Base-by-base conservation (phyloP, 2,113 vertebrate genomes). In the Muntiacus reevesi region DNA sequence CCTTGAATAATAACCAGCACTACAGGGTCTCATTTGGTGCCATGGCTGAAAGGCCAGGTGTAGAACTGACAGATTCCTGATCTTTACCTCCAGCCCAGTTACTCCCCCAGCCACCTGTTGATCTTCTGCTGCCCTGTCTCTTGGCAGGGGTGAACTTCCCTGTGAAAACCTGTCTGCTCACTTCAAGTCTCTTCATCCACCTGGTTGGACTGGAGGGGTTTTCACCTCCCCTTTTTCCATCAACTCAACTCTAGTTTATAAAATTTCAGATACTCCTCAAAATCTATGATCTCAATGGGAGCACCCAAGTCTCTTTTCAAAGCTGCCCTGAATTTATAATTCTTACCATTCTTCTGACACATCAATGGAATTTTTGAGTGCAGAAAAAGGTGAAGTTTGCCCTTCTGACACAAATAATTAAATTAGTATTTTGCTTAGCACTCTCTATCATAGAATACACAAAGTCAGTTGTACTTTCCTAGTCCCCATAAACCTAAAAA, bases 381-480 rank as follows among this genome's bases (percentile, higher is more conserved):
- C 57, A 92, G 23, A 47, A 89, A 87, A n/a, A 27, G 55, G 28
- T 89, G 4, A 86, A 40, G 13, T 74, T 67, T 89, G 47, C 64
- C 78, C 19, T 90, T 59, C 36, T 19, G 59, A 79, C 43, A 47
- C 27, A 95, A 87, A 14, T 89, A 74, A 67, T 40, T 40, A 62
- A 30, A 89, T 36, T 36, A 62, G 19, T 50, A 47, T 94, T 83
- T 93, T 55, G 13, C 64, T 67, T 64, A 64, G 12, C 25, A 27
- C 15, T 62, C 4, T 83, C 11, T 87, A 76, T 27, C 82, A 81
- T 1, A 57, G 40, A 85, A 15, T 30, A 64, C 43, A 57, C 57
- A 89, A 98, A 96, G 59, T 93, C 23, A 33, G 21, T 40, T 82
- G 74, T 89, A 83, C 40, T 89, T 83, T 79, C 15, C n/a, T 83